phyloP scores from a whole-genome alignment of 2,113 vertebrate species.

The Hyperopisus bebe region DNA sequence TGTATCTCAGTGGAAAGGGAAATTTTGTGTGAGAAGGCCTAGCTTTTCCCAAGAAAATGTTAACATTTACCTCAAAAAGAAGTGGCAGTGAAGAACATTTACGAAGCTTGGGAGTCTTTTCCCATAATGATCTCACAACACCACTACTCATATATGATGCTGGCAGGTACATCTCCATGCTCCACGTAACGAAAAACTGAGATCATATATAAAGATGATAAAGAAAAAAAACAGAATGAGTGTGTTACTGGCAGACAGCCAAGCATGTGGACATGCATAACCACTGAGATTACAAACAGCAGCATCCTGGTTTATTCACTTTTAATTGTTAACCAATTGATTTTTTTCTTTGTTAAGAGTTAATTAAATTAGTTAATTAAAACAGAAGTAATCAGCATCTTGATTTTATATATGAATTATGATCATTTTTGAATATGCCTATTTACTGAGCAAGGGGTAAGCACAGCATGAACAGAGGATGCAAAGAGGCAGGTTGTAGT shows the following conservation, averaged over 20 bases:
- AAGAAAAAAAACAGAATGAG: neutral
- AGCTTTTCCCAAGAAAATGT: neutral
- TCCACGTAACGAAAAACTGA: neutral
- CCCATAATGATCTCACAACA: conserved; percentile 9
- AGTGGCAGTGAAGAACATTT: neutral
- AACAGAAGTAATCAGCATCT: neutral
- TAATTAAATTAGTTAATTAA: neutral
- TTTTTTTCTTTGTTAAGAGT: neutral
- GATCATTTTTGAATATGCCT: neutral
- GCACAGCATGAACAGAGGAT: neutral
- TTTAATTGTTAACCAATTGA: neutral
- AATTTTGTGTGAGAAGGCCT: neutral
- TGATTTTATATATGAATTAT: neutral
- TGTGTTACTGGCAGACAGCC: neutral
- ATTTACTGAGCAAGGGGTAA: neutral
- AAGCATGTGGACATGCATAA: neutral
- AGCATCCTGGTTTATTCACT: neutral
- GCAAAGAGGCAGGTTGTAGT: neutral
- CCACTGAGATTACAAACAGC: neutral
- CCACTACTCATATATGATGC: conserved; percentile 12
- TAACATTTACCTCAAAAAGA: neutral
- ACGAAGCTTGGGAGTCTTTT: neutral
- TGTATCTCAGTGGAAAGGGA: neutral
- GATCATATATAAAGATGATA: neutral
- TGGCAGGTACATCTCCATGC: conserved; percentile 8